Evolutionary conservation across 2,113 vertebrate genomes (phyloP), one percentile per base, ranked within the genome.

Genomic region (Silurus asotus): DNA sequence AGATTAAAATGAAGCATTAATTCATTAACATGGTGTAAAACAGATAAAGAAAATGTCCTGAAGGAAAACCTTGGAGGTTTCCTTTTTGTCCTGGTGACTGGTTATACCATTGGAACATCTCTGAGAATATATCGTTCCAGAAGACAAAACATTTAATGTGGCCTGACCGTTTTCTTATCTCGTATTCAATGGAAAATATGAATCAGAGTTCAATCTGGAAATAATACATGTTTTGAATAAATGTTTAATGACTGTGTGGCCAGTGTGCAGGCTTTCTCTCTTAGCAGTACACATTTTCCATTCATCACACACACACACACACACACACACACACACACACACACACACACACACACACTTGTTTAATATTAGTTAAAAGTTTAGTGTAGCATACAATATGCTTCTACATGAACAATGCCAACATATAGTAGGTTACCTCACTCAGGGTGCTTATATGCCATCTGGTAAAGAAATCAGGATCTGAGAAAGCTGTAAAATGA

Each of bases 391-490:
- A 23, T 70, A 76, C 48, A 69, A 48, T 87, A 65, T 84, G n/a
- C 48, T 15, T 80, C 53, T 75, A 48, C 17, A 62, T 25, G 55
- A 62, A 81, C 70, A 81, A 81, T 70, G 61, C 55, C 72, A 75
- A 48, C 25, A 69, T 58, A 65, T 67, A 55, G 75, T 69, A 83
- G 61, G 77, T 81, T 84, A 84, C 86, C 83, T 86, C 86, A 87
- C 37, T 19, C 19, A 62, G 37, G 62, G 49, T 74, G 62, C 58
- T 59, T 64, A 55, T 77, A 61, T 82, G 53, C 49, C 19, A 64
- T 82, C 80, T 86, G 84, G 51, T 86, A 81, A 85, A 87, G 37
- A 53, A 28, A 86, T 87, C 48, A 69, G 74, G 74, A 59, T 87
- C 84, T 82, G 62, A 9, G 51, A 86, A 80, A 78, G 45, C 82